Base-by-base conservation (phyloP, 2,113 vertebrate genomes). In the Physeter macrocephalus region DNA sequence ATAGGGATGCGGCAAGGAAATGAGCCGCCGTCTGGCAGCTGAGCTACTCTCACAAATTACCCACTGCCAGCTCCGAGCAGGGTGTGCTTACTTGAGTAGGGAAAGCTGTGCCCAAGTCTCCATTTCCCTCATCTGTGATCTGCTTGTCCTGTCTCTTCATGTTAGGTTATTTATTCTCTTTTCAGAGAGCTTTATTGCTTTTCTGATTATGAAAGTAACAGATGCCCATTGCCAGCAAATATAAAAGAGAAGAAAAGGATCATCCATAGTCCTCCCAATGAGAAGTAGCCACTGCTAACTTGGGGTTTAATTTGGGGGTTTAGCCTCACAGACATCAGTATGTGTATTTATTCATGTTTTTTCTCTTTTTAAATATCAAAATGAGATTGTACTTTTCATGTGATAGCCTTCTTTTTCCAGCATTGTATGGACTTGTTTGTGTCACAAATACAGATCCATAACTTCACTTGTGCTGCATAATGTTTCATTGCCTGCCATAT, bases 131-230 rank as follows among this genome's bases (percentile, higher is more conserved):
- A 78, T 94, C 88, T 77, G 57, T 10, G n/a, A 6, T 46, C 41
- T n/a, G 31, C 52, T 10, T 11, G 36, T 9, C 0, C 17, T 2
- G 15, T 29, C 46, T 49, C 57, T 80, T 34, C 41, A 1, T 66
- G 14, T 62, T 46, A 6, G 14, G 11, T 66, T 29, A 25, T 43
- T 95, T 75, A 31, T 69, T 78, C 31, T 77, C 72, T 78, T 62
- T 43, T 18, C n/a, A 15, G 52, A 77, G 43, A 57, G 64, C 75
- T 75, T 59, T 66, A 46, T 52, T 96, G 88, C 95, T 96, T 81
- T 92, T 71, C 80, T 71, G 59, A 84, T 91, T 59, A 18, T 64
- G 90, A 88, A 66, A 64, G 86, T 72, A 87, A 90, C 62, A 72
- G 82, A 25, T 78, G 41, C 62, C 29, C 3, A 0, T 34, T 29